These are phyloP conservation scores for Tridacna crocea DNA, from an alignment of 2,888 invertebrate genomes.

Conservation along the genomic window DNA sequence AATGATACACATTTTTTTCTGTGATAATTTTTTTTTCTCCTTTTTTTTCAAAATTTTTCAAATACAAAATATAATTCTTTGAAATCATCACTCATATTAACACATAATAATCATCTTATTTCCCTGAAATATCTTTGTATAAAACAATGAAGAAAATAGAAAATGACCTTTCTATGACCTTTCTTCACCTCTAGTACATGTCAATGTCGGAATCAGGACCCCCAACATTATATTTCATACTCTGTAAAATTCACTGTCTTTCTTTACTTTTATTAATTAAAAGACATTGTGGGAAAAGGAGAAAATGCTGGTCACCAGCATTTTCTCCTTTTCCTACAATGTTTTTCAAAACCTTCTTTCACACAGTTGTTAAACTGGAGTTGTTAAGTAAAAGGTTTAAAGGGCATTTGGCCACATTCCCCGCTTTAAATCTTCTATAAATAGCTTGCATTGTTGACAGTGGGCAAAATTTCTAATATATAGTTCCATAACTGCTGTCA, in stretches of 20 bases:
- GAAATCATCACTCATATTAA: slow-evolving; percentile 55
- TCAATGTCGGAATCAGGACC: neutral
- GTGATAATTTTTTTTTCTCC: slow-evolving; percentile 47
- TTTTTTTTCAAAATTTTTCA: slow-evolving; percentile 53
- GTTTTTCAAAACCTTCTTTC: neutral
- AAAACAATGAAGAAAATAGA: slow-evolving; percentile 46
- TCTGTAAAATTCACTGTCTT: neutral
- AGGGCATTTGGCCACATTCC: neutral
- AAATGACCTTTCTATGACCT: slow-evolving; percentile 15
- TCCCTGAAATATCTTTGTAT: slow-evolving; percentile 62
- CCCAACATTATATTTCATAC: slow-evolving; percentile 5
- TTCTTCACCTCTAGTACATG: slow-evolving; percentile 27
- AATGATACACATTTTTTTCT: slow-evolving; percentile 22
- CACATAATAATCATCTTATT: slow-evolving; percentile 49
- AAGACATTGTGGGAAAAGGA: no score
- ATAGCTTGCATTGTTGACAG: no score
- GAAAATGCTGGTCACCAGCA: neutral
- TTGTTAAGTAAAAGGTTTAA: neutral
- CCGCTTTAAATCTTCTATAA: neutral
- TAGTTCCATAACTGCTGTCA: no score
- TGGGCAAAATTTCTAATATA: no score
- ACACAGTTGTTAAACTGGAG: neutral
- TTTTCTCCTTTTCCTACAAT: neutral
- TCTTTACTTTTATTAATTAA: neutral
- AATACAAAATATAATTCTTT: slow-evolving; percentile 69